Base-by-base conservation (phyloP, 2,113 vertebrate genomes). In the Archocentrus centrarchus region DNA sequence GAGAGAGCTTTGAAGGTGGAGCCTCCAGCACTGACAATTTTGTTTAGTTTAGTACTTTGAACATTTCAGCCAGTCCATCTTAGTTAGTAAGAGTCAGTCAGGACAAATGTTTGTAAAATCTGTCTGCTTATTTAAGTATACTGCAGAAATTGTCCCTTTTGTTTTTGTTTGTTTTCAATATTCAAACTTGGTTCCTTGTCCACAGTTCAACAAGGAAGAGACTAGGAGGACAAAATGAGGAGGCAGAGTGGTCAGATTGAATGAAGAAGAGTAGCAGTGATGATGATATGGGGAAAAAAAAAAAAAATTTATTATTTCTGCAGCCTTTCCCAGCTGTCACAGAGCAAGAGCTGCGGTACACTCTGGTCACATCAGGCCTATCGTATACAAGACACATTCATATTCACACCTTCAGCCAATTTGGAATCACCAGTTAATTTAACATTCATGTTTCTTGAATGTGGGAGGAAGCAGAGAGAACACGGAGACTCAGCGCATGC, bases 41-140 rank as follows among this genome's bases (percentile, higher is more conserved):
- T 20, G 24, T 73, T 73, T 73, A 11, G 44, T 27, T 73, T 73
- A 32, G 66, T 73, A 53, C 10, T 73, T 53, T 15, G 41, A 70
- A 11, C 47, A 50, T 70, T 73, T 73, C 66, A 70, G 18, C 66
- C 32, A 73, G 30, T 73, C 53, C 17, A 73, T 73, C 44, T 53
- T 55, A 55, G 68, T 32, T 55, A 55, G 68, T 73, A 30, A 73
- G 5, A 20, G 18, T 53, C 44, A 1, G 24, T 20, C 44, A 30
- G 20, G 44, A 24, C 30, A 73, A 53, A 73, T 20, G 10, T 44
- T 20, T 53, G 44, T 53, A 53, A 73, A 53, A 53, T 32, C 6
- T 53, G 15, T 32, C 17, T 73, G 27, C 30, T 73, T 73, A 32
- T 44, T 32, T 53, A 53, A 17, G 30, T 32, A 32, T 30, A 70